A percentile compares a stretch with the other conserved stretches of the same genome.
These are phyloP conservation scores for Troides helena DNA, from an alignment of 2,888 invertebrate genomes.

Conservation along the genomic window DNA sequence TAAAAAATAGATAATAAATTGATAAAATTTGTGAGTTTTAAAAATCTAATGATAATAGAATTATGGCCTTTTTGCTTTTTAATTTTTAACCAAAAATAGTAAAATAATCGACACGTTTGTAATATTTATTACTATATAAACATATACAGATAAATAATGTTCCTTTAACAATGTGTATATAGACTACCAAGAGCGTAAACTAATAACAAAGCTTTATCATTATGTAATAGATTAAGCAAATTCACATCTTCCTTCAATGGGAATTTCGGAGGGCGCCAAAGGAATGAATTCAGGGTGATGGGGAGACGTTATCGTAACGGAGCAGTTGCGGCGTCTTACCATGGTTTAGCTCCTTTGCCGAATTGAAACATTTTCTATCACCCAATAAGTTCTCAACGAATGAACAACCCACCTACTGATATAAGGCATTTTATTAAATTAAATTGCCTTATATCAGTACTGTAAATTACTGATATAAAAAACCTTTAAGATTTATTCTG, in stretches of 20 bases:
- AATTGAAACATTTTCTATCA: slow-evolving; percentile 36
- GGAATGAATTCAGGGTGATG: slow-evolving; percentile 38
- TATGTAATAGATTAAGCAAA: slow-evolving; percentile 18
- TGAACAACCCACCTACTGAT: neutral
- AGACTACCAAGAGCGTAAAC: slow-evolving; percentile 1
- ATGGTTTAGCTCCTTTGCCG: slow-evolving; percentile 37
- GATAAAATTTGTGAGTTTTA: no score
- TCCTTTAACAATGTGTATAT: neutral
- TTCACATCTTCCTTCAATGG: slow-evolving; percentile 5
- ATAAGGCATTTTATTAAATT: neutral
- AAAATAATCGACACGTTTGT: no score
- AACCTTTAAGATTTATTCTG: neutral
- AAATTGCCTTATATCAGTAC: neutral
- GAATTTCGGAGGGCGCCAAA: slow-evolving; percentile 27
- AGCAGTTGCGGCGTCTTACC: slow-evolving; percentile 42
- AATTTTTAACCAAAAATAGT: no score
- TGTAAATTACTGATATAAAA: neutral
- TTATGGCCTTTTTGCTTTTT: no score
- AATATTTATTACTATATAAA: no score
- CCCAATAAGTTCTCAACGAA: neutral
- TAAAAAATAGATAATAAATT: no score
- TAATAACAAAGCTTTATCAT: slow-evolving; percentile 8
- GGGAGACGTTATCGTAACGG: slow-evolving; percentile 37
- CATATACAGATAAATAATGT: no score
- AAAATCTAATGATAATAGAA: no score